A percentile compares a stretch with the other conserved stretches of the same genome.
These are phyloP conservation scores for Dendrocopos noguchii DNA, from an alignment of 2,113 vertebrate genomes.

Conservation along the genomic window DNA sequence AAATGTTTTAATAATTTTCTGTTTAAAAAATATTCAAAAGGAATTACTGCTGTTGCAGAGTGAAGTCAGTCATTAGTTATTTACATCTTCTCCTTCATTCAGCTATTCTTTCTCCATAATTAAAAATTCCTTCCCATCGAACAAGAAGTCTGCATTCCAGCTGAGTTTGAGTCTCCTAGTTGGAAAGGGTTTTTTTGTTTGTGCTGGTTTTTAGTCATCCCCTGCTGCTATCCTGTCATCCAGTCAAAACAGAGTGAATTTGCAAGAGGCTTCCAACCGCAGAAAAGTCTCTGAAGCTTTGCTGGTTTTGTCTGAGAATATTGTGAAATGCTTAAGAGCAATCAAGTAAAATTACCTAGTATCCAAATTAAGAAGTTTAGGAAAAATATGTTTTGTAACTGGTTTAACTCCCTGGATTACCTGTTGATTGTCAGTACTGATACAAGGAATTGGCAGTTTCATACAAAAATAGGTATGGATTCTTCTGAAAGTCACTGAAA, in stretches of 20 bases:
- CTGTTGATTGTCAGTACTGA: neutral
- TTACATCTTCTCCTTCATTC: constrained; percentile 31
- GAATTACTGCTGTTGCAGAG: neutral
- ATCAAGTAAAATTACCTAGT: neutral
- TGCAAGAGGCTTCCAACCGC: constrained; percentile 1
- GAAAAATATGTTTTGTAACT: neutral
- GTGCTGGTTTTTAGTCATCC: constrained; percentile 28
- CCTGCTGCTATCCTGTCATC: constrained; percentile 37
- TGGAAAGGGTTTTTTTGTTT: neutral
- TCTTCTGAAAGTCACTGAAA: neutral
- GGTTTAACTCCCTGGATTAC: neutral
- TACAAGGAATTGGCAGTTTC: neutral
- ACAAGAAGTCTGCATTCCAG: constrained; percentile 21
- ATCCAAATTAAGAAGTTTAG: neutral
- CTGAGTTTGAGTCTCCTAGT: constrained; percentile 31
- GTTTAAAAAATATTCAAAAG: neutral
- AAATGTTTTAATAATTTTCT: neutral
- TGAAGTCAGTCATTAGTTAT: neutral
- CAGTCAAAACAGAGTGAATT: constrained; percentile 33
- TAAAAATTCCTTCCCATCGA: constrained; percentile 44
- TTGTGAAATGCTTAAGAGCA: neutral
- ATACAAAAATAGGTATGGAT: neutral
- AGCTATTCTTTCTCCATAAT: constrained; percentile 26
- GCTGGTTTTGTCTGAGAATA: neutral
- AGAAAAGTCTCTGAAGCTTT: constrained; percentile 17